phyloP scores from a whole-genome alignment of 2,888 invertebrate species.

The Tethea ocularis region DNA sequence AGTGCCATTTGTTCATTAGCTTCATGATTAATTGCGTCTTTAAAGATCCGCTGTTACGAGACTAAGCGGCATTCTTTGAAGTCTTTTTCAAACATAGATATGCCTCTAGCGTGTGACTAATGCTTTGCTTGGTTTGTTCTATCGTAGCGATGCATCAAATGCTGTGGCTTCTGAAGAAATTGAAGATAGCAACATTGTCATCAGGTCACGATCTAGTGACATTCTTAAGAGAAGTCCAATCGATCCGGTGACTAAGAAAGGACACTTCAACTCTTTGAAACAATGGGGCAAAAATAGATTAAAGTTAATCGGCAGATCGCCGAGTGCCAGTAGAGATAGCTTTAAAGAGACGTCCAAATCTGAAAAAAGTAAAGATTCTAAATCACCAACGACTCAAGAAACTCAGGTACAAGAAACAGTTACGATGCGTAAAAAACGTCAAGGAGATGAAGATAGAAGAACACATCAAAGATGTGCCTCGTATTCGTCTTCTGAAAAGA shows the following conservation, averaged over 20 bases:
- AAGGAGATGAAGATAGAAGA: constrained; percentile 85
- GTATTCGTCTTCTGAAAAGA: constrained; percentile 90
- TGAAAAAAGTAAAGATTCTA: constrained; percentile 70
- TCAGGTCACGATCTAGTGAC: constrained; percentile 90
- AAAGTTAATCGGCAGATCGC: constrained; percentile 87
- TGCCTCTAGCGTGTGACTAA: constrained; percentile 84
- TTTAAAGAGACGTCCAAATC: constrained; percentile 68
- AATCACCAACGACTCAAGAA: constrained; percentile 72
- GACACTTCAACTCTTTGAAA: constrained; percentile 91
- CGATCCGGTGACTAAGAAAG: constrained; percentile 81
- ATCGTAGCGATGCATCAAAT: constrained; percentile 81
- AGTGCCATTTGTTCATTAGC: constrained; percentile 80
- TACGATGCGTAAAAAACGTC: constrained; percentile 85
- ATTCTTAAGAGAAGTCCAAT: constrained; percentile 87
- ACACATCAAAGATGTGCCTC: constrained; percentile 91
- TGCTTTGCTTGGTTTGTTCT: constrained; percentile 84
- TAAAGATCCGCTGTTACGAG: constrained; percentile 72
- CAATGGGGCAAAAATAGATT: constrained; percentile 93
- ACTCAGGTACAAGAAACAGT: constrained; percentile 87
- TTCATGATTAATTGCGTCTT: constrained; percentile 75
- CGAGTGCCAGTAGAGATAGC: constrained; percentile 82
- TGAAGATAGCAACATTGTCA: constrained; percentile 80
- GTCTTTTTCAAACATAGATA: constrained; percentile 62
- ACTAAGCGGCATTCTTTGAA: constrained; percentile 71
- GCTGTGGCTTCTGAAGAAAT: constrained; percentile 81